Evolutionary conservation across 2,113 vertebrate genomes (phyloP).

Genomic region (Hippolais icterina): DNA sequence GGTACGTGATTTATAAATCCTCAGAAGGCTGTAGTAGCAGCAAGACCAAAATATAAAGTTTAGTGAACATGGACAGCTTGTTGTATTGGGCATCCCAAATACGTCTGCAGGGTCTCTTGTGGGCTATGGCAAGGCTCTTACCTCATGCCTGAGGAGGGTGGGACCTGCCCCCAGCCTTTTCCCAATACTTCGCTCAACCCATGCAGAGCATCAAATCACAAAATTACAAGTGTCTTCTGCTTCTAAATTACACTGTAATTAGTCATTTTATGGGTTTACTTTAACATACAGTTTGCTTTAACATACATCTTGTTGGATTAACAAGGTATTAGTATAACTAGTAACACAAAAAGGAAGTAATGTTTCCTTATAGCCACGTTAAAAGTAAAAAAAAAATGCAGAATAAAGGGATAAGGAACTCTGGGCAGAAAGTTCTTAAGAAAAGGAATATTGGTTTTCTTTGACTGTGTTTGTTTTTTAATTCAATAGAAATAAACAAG

Average conservation of each 20-base stretch:
- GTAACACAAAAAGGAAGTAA: neutral
- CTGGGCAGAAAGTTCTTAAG: neutral
- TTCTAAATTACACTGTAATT: neutral
- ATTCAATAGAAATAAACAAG: neutral
- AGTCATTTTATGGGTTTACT: neutral
- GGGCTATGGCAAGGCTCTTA: rapidly evolving
- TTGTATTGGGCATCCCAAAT: neutral
- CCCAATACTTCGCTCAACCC: rapidly evolving
- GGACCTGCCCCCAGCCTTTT: neutral
- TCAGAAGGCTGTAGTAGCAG: neutral
- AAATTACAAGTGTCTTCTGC: neutral
- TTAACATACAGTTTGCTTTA: neutral
- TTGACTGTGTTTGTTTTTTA: constrained; percentile 23
- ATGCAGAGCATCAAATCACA: neutral
- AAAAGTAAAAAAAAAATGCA: neutral
- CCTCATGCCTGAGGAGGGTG: rapidly evolving
- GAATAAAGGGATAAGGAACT: neutral
- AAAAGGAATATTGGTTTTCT: neutral
- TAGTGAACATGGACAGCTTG: neutral
- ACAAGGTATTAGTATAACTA: neutral
- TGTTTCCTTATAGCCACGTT: neutral
- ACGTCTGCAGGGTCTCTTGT: neutral
- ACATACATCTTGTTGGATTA: neutral
- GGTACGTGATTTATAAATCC: neutral
- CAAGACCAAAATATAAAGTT: neutral